These are phyloP conservation scores for Whitmania pigra DNA, from an alignment of 1,140 invertebrate genomes.

Conservation along the genomic window DNA sequence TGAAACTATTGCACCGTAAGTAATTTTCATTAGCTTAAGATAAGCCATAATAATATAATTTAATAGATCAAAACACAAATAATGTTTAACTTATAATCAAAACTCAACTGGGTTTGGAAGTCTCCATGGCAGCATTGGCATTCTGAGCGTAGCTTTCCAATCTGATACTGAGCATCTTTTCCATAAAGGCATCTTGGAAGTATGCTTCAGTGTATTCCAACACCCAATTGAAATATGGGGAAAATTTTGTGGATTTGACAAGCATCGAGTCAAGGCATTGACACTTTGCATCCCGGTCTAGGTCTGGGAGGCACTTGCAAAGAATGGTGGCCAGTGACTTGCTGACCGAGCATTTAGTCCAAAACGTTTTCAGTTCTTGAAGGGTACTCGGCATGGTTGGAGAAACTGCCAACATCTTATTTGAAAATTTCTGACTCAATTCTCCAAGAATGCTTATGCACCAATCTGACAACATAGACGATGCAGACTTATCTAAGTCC, in stretches of 20 bases:
- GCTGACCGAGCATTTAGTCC: not conserved
- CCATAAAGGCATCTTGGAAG: no score
- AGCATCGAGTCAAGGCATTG: not conserved
- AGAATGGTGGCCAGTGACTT: not conserved
- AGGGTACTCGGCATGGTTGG: not conserved
- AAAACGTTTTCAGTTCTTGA: not conserved
- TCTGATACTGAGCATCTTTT: no score
- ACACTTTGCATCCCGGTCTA: not conserved
- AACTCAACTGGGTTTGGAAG: no score
- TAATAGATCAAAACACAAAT: no score
- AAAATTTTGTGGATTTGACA: not conserved
- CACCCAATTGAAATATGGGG: constrained; percentile 4
- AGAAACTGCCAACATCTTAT: not conserved
- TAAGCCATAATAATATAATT: no score
- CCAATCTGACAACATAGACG: not conserved
- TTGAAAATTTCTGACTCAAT: not conserved
- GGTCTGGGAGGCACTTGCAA: not conserved
- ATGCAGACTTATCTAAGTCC: no score
- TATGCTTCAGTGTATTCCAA: not conserved
- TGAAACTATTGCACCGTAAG: no score
- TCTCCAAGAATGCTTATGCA: not conserved
- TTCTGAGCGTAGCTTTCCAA: no score
- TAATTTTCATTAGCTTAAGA: no score
- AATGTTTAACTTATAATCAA: no score
- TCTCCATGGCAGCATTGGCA: no score